Conservation (phyloP, 1,140 invertebrate genomes). For the Zaprionus gabonicus region DNA sequence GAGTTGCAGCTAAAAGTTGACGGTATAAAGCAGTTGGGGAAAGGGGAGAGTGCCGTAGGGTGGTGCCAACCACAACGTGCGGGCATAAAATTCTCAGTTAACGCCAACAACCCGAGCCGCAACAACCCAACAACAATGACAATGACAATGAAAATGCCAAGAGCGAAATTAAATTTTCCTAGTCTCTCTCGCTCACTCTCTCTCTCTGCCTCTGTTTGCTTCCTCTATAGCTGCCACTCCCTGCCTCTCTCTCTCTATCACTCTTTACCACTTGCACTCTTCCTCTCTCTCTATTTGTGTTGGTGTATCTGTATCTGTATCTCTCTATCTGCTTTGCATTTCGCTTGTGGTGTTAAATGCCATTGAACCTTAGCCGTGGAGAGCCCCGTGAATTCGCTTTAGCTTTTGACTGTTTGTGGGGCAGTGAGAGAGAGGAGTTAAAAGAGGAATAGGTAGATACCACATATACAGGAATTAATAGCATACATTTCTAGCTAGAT, state of each 20-base stretch:
- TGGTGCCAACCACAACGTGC: neutral
- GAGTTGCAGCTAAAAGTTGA: neutral
- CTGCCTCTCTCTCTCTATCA: neutral
- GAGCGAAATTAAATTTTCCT: constrained; percentile 33
- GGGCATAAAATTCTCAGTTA: constrained; percentile 16
- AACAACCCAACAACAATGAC: constrained; percentile 33
- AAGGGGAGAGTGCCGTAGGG: neutral
- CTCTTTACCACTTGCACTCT: neutral
- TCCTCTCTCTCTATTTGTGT: neutral
- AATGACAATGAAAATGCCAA: constrained; percentile 43
- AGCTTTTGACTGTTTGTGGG: constrained; percentile 6
- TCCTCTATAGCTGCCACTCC: neutral
- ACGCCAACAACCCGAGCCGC: constrained; percentile 1
- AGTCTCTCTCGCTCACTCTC: neutral
- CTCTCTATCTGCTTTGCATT: constrained; percentile 34
- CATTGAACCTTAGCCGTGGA: constrained; percentile 40
- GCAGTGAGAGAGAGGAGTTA: neutral
- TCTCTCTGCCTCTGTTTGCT: neutral
- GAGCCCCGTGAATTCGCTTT: constrained; percentile 23
- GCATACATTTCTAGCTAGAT: no score
- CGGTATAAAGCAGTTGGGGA: neutral
- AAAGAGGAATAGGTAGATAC: neutral
- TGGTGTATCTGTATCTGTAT: constrained; percentile 6
- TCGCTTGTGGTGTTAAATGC: constrained; percentile 38
- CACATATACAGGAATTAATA: no score